Conservation (phyloP, 2,113 vertebrate genomes). For the Misgurnus anguillicaudatus region DNA sequence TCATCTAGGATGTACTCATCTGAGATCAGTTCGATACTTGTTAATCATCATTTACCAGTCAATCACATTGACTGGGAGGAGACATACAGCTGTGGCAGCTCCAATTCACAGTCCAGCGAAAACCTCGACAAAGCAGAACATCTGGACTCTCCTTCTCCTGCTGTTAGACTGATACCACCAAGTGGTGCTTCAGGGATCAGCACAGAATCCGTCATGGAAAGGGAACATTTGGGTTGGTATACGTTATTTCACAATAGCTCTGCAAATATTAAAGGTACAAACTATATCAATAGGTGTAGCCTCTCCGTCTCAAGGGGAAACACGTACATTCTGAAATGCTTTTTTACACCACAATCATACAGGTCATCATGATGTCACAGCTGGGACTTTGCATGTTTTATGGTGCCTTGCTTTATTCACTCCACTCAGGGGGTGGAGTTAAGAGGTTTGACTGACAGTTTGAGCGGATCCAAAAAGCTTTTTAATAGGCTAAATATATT, state of each 20-base stretch:
- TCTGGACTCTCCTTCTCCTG: slow-evolving; percentile 68
- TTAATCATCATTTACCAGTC: slow-evolving; percentile 61
- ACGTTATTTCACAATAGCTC: neutral
- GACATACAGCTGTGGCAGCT: slow-evolving; percentile 76
- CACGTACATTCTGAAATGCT: too few species aligned
- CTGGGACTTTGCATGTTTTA: too few species aligned
- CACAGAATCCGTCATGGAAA: slow-evolving; percentile 62
- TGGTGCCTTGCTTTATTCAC: too few species aligned
- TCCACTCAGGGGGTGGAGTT: too few species aligned
- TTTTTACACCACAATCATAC: too few species aligned
- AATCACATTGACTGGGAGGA: slow-evolving; percentile 73
- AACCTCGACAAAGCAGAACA: slow-evolving; percentile 63
- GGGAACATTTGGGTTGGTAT: slow-evolving; percentile 60
- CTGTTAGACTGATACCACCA: slow-evolving; percentile 66
- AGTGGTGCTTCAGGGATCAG: slow-evolving; percentile 43
- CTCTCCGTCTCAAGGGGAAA: too few species aligned
- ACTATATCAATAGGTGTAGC: too few species aligned
- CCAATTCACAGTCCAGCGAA: slow-evolving; percentile 78
- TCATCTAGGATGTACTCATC: slow-evolving; percentile 64
- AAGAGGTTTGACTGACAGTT: too few species aligned
- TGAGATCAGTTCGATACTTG: slow-evolving; percentile 70
- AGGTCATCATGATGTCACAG: too few species aligned
- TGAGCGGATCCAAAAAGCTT: too few species aligned
- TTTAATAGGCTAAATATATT: too few species aligned
- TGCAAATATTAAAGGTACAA: too few species aligned